Evolutionary conservation across 2,888 invertebrate species (phyloP).

Genomic region (Rhingia campestris): DNA sequence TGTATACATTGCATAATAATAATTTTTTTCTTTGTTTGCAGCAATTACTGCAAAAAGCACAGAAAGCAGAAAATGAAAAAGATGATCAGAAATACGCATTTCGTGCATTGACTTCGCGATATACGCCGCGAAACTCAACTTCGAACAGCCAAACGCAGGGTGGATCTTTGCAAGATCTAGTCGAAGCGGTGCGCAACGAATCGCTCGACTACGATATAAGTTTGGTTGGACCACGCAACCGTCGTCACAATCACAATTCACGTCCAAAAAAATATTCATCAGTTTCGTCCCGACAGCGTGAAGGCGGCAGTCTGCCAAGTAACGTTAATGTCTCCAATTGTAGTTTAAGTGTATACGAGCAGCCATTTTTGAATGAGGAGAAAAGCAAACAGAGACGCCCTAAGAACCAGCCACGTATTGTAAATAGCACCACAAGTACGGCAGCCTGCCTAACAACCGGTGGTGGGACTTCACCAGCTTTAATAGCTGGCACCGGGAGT

Average conservation of each 20-base stretch:
- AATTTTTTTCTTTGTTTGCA: constrained; percentile 78
- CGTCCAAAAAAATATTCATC: constrained; percentile 82
- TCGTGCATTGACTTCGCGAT: constrained; percentile 81
- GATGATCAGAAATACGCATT: constrained; percentile 81
- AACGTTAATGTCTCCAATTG: constrained; percentile 84
- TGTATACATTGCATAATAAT: background rate
- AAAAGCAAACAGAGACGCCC: constrained; percentile 71
- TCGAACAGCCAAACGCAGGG: constrained; percentile 83
- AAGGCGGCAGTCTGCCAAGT: constrained; percentile 86
- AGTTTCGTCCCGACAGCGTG: constrained; percentile 84
- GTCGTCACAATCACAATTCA: constrained; percentile 79
- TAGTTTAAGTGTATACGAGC: constrained; percentile 75
- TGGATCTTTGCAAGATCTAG: constrained; percentile 86
- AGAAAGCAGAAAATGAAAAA: constrained; percentile 90
- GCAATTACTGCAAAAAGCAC: constrained; percentile 85
- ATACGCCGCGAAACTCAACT: constrained; percentile 76
- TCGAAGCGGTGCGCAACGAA: constrained; percentile 83
- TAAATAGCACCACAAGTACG: constrained; percentile 49
- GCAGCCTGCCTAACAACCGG: constrained; percentile 45
- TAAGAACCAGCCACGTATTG: constrained; percentile 70
- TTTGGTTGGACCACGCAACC: constrained; percentile 78
- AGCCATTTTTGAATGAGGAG: constrained; percentile 76
- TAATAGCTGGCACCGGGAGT: constrained; percentile 12
- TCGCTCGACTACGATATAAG: constrained; percentile 81
- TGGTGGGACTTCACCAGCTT: constrained; percentile 41